phyloP scores from a whole-genome alignment of 1,140 invertebrate genomes.

The Pseudoatta argentina region DNA sequence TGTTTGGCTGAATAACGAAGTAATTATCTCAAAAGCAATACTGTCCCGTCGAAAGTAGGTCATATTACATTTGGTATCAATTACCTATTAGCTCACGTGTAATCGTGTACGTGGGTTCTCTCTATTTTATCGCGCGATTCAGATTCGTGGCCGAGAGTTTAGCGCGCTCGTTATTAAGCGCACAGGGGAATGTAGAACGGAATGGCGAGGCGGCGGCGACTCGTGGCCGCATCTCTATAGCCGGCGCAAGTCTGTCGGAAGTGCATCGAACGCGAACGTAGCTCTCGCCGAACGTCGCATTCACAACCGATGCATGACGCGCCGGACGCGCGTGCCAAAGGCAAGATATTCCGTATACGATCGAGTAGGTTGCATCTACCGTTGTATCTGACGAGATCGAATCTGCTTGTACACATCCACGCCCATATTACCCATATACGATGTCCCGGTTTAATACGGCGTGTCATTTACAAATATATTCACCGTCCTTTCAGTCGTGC shows the following conservation, averaged over 20 bases:
- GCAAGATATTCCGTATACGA: constrained; percentile 56
- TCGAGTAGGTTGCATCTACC: constrained; percentile 23
- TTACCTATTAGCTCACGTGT: not conserved
- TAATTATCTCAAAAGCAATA: too few relatives aligned
- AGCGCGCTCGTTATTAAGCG: constrained; percentile 22
- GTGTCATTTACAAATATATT: constrained; percentile 57
- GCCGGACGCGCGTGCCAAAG: constrained; percentile 56
- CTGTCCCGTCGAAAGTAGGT: too few relatives aligned
- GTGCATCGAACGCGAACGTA: constrained; percentile 19
- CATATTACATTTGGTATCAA: too few relatives aligned
- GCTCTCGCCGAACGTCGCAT: not conserved
- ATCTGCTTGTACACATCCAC: constrained; percentile 38
- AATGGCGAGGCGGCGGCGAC: constrained; percentile 12
- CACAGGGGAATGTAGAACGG: constrained; percentile 4
- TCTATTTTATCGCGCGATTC: not conserved
- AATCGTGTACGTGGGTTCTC: not conserved
- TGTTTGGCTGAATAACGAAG: too few relatives aligned
- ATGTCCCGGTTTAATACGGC: constrained; percentile 47
- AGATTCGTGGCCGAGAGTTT: not conserved
- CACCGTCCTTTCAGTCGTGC: not conserved
- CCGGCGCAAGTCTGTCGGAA: not conserved
- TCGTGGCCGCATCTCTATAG: not conserved
- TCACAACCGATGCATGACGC: constrained; percentile 8
- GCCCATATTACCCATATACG: constrained; percentile 34
- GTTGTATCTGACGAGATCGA: too few relatives aligned